Base-by-base conservation (phyloP, 2,113 vertebrate genomes). In the Calyptomena viridis region DNA sequence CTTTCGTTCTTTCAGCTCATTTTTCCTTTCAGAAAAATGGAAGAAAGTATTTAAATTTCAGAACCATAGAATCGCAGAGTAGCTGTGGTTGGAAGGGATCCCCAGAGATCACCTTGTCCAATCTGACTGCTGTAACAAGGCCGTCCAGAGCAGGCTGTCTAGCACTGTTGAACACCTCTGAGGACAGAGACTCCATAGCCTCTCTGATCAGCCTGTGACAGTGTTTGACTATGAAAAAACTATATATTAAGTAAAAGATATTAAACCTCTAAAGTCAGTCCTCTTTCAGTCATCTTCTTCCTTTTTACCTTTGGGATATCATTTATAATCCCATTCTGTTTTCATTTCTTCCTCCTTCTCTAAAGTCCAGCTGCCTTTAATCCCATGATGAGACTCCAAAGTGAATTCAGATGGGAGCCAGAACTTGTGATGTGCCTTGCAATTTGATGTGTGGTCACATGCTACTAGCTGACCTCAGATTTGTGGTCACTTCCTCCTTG, bases 401-500 rank as follows among this genome's bases (percentile, higher is more conserved):
- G 49, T 33, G 44, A 89, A 73, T 79, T 66, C 4, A 12, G 31
- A 42, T 27, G 11, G 50, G 37, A 90, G 14, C 5, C 42, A 89
- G 68, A 77, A 49, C 9, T 72, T 88, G 39, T 59, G 84, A 69
- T 71, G 53, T 60, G 53, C 47, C 33, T 79, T 37, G 58, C 49
- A 64, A 35, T 25, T 25, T 59, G 53, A 50, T 66, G 33, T 55
- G 58, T 1, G 11, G 37, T 89, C 91, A 84, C 63, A 64, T 0
- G 3, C 64, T 74, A 35, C 59, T 39, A 30, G 71, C 35, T 93
- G 56, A 86, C 39, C 66, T 94, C 73, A 71, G 60, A 59, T 24
- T 71, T 0, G 1, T 0, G 1, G 53, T 75, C 49, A 68, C 56
- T 87, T 93, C 82, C 68, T 78, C 14, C 33, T 14, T 5, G 6